Evolutionary conservation across 37 sponge, comb jelly and placozoan genomes (phyloP), one percentile per base, ranked within the genome.

Genomic region (Cliona cf. orientalis): DNA sequence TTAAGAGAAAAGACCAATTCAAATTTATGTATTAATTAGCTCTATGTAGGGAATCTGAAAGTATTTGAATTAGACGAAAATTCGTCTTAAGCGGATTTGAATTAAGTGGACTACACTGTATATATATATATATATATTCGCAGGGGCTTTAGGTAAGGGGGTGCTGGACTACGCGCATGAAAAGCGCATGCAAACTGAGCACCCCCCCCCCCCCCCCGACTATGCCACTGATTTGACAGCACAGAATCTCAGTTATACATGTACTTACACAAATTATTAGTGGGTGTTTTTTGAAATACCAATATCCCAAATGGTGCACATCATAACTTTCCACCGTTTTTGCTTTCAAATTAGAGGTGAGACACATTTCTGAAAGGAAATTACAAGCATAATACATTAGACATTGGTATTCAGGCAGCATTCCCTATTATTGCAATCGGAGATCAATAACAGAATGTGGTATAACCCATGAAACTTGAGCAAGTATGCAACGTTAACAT

Each of bases 301-400:
- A 91, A 39, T 79, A 82, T 60, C 55, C 41, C 5, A 95, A 81
- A 29, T 95, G 95, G 45, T 95, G 95, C 17, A 81, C 71, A 22
- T 72, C 55, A 38, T 88, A 95, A 23, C 64, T 74, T 28, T 75
- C 25, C 31, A 95, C 92, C 21, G 92, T 91, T 21, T 72, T 56
- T n/a, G 85, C 36, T 58, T 95, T 95, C 34, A 95, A 60, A 42
- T 95, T 95, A 0, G 95, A 95, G 0, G 89, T 95, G 21, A 95
- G 40, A 55, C 95, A 95, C 57, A 91, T 4, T 43, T 95, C 95
- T 93, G 64, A 0, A 61, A 61, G 7, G 63, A n/a, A 12, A n/a
- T 22, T 28, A 61, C 63, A n/a, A 23, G 42, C 42, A 58, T 59
- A 33, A 28, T 56, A 3, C 58, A 22, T 26, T 2, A 17, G 7